Conservation (phyloP, 2,888 invertebrate species). For the Alviniconcha strummeri region DNA sequence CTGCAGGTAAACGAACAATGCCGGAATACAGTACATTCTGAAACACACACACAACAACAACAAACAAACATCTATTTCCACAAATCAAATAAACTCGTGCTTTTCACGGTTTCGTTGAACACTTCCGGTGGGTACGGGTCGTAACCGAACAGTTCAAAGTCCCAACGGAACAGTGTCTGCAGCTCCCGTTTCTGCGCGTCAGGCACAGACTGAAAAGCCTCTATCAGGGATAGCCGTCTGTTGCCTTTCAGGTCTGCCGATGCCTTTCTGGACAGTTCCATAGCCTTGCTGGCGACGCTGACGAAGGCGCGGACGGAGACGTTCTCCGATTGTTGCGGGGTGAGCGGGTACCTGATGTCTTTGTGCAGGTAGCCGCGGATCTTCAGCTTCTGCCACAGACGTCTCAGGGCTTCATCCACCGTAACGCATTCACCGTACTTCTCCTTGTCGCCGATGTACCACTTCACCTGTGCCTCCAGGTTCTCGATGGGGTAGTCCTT, state of each 20-base stretch:
- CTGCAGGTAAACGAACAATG: too few species aligned
- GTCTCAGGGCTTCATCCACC: not conserved
- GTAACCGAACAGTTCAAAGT: conserved; percentile 10
- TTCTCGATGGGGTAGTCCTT: not conserved
- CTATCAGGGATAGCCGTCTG: not conserved
- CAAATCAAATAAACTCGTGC: too few species aligned
- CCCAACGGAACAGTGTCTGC: not conserved
- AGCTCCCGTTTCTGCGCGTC: not conserved
- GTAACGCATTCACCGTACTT: not conserved
- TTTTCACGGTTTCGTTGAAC: not conserved
- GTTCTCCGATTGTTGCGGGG: not conserved
- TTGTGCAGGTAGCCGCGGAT: not conserved
- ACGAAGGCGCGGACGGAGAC: not conserved
- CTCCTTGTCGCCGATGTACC: not conserved
- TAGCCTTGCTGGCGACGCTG: not conserved
- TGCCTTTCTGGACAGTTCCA: not conserved
- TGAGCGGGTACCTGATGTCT: not conserved
- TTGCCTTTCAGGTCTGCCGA: not conserved
- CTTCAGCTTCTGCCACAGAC: conserved; percentile 20
- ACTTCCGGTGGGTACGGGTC: not conserved
- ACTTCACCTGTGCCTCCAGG: not conserved
- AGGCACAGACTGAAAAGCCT: not conserved
- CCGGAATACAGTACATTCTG: too few species aligned
- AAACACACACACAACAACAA: too few species aligned
- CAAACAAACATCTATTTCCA: too few species aligned